phyloP scores from a whole-genome alignment of 2,113 vertebrate genomes.

The Neotragus pygmaeus region DNA sequence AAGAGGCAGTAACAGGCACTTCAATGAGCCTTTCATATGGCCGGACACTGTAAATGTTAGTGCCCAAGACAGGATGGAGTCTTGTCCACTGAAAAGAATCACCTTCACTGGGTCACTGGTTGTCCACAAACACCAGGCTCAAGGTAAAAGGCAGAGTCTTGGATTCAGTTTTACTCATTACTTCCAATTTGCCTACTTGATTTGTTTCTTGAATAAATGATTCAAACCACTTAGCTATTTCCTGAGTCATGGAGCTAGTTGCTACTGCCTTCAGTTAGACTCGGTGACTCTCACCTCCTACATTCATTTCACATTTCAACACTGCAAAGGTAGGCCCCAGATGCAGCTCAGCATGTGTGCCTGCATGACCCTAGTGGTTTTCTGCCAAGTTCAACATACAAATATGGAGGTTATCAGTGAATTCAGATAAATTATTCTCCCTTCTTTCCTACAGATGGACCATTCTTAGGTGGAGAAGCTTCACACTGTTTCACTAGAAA shows the following conservation, averaged over 20 bases:
- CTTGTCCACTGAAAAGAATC: not conserved
- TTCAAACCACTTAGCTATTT: not conserved
- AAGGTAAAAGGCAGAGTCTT: not conserved
- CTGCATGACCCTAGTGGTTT: accelerated
- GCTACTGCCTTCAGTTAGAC: not conserved
- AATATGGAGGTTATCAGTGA: not conserved
- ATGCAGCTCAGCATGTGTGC: no score
- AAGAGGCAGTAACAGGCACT: not conserved
- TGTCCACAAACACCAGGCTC: not conserved
- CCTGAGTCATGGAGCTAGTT: not conserved
- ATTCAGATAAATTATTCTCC: not conserved
- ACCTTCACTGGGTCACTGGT: not conserved
- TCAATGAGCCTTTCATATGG: not conserved
- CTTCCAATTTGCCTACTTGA: not conserved
- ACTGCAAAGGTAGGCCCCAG: not conserved
- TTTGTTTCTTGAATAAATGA: not conserved
- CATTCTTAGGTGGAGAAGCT: not conserved
- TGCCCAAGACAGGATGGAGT: not conserved
- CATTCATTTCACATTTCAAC: not conserved
- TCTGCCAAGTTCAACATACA: not conserved
- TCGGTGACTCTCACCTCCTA: not conserved
- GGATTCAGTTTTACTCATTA: not conserved
- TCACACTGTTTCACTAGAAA: not conserved
- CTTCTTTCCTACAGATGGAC: not conserved
- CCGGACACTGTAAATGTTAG: not conserved